phyloP scores from a whole-genome alignment of 2,113 vertebrate species.

The Mugil cephalus region DNA sequence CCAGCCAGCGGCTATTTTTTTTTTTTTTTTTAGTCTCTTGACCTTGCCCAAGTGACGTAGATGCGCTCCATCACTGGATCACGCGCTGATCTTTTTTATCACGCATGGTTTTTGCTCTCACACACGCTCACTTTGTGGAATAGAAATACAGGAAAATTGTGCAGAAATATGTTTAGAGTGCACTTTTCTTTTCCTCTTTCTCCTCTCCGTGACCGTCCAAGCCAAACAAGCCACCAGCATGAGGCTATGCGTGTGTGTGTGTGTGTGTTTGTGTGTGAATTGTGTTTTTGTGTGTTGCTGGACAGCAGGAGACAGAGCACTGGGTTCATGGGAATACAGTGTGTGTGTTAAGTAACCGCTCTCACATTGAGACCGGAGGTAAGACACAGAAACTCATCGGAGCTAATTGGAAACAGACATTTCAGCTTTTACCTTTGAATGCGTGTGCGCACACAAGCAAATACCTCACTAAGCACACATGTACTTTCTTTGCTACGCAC shows the following conservation, averaged over 20 bases:
- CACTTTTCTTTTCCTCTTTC: constrained; percentile 12
- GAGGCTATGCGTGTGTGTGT: constrained; percentile 38
- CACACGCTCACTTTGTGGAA: not conserved
- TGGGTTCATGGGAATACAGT: constrained; percentile 72
- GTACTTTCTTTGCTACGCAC: not conserved
- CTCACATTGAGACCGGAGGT: constrained; percentile 65
- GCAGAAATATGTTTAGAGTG: constrained; percentile 6
- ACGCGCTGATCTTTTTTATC: constrained; percentile 11
- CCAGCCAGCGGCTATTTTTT: constrained; percentile 48
- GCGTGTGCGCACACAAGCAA: constrained; percentile 3
- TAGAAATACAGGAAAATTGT: no score
- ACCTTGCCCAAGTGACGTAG: constrained; percentile 61
- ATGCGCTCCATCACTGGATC: constrained; percentile 45
- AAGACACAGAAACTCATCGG: constrained; percentile 59
- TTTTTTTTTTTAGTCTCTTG: constrained; percentile 52
- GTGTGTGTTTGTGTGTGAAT: constrained; percentile 4
- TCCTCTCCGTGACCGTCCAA: constrained; percentile 56
- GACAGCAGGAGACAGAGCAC: constrained; percentile 69
- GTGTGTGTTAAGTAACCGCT: constrained; percentile 45
- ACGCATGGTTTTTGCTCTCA: constrained; percentile 6
- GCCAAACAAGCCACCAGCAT: constrained; percentile 62
- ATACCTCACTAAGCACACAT: constrained; percentile 13
- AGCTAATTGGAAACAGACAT: constrained; percentile 70
- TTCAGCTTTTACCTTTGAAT: constrained; percentile 9
- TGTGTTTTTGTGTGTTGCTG: constrained; percentile 29